Percentiles rank a stretch among this genome's conserved stretches.
Conservation (phyloP, 2,797 vertebrate species). For the Rhynchonycteris naso region DNA sequence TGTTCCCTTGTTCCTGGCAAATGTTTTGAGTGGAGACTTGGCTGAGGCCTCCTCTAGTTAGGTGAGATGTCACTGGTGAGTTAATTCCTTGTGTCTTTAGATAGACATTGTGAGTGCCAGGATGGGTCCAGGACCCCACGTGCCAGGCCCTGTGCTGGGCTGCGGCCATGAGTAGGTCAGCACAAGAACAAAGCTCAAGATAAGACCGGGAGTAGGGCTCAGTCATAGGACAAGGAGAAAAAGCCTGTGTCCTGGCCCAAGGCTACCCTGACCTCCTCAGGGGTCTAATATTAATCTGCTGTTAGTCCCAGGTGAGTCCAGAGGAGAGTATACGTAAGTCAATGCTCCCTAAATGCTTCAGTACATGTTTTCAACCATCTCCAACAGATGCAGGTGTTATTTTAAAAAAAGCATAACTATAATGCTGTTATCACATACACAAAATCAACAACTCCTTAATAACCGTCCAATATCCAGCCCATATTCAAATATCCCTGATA, state of each 20-base stretch:
- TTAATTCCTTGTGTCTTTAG: background rate
- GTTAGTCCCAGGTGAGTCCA: background rate
- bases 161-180: background rate
- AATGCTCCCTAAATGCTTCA: background rate
- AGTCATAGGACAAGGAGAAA: background rate
- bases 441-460: background rate
- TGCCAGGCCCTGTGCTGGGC: background rate
- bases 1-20: conserved; percentile 1
- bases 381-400: background rate
- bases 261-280: background rate
- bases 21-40: background rate
- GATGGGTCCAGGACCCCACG: background rate
- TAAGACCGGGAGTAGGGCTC: background rate
- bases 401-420: background rate
- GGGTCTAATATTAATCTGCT: background rate
- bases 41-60: background rate
- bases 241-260: background rate
- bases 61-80: background rate
- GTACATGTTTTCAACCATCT: background rate
- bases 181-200: background rate
- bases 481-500: background rate
- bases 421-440: background rate
- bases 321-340: background rate
- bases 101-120: background rate
- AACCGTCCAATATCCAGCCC: background rate